These are phyloP conservation scores for Scolopax mira DNA, from an alignment of 2,113 vertebrate genomes.

Conservation along the genomic window DNA sequence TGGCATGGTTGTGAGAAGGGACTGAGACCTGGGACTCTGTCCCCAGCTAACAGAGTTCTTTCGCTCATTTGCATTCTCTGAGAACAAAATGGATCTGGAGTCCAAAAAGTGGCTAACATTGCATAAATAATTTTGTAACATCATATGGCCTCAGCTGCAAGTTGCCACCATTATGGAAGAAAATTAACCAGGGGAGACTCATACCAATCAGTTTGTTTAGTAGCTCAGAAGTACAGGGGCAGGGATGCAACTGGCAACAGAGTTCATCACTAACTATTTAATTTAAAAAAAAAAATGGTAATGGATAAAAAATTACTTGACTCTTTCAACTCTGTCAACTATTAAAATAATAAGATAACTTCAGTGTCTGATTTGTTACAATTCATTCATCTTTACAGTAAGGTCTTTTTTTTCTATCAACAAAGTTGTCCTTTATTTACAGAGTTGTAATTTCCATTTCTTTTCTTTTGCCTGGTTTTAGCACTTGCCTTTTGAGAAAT, in stretches of 20 bases:
- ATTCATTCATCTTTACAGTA: background rate
- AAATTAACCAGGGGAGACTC: constrained; percentile 85
- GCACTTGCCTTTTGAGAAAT: constrained; percentile 54
- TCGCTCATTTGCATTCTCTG: constrained; percentile 63
- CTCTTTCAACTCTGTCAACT: constrained; percentile 16
- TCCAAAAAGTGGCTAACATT: constrained; percentile 79
- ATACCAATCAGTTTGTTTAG: constrained; percentile 81
- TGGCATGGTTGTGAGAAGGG: constrained; percentile 49
- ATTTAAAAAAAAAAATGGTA: constrained; percentile 24
- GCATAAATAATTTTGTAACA: constrained; percentile 85
- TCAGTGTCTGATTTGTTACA: background rate
- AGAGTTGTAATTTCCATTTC: background rate
- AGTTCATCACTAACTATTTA: constrained; percentile 75
- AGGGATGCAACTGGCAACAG: constrained; percentile 70
- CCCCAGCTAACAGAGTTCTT: constrained; percentile 67
- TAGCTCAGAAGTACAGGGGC: constrained; percentile 76
- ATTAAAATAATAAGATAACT: background rate
- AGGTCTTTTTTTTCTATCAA: background rate
- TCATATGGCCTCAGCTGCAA: constrained; percentile 85
- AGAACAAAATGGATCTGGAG: constrained; percentile 71
- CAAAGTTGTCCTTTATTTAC: background rate
- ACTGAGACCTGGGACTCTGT: constrained; percentile 52
- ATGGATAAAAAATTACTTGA: constrained; percentile 54
- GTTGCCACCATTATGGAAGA: constrained; percentile 79
- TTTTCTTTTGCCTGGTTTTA: constrained; percentile 48